Percentiles rank a stretch among this genome's conserved stretches.
Conservation (phyloP, 2,797 vertebrate genomes). For the Enteromius argenteus region DNA sequence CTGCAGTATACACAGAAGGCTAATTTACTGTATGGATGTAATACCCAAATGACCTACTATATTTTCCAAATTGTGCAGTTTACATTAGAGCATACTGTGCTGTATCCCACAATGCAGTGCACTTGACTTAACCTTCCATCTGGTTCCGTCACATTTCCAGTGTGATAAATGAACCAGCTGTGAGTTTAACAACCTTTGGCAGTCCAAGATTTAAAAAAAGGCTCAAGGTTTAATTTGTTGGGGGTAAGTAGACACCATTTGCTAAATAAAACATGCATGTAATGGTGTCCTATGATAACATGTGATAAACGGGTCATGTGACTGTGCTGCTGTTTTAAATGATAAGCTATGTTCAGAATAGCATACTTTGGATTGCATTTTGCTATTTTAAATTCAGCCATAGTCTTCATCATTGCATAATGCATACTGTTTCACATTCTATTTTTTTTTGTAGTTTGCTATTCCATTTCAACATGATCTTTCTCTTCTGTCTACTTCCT, state of each 20-base stretch:
- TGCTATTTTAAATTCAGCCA: neutral
- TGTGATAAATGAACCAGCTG: constrained; percentile 37
- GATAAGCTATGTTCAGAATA: neutral
- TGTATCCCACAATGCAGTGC: constrained; percentile 19
- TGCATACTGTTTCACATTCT: neutral
- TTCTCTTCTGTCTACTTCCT: neutral
- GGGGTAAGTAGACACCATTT: neutral
- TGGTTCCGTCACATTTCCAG: constrained; percentile 14
- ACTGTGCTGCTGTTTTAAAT: neutral
- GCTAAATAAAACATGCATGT: neutral
- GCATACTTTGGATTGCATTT: neutral
- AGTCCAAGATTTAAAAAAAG: neutral
- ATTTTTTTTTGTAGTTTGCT: neutral
- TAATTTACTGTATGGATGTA: neutral
- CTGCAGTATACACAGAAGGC: constrained; percentile 18
- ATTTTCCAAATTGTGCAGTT: constrained; percentile 12
- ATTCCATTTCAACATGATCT: neutral
- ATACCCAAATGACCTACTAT: constrained; percentile 15
- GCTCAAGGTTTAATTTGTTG: neutral
- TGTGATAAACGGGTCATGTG: neutral
- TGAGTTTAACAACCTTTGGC: constrained; percentile 67
- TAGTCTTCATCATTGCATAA: neutral
- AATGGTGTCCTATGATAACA: neutral
- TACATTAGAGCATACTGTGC: neutral
- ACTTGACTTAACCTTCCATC: constrained; percentile 34